phyloP scores from a whole-genome alignment of 2,113 vertebrate genomes.

The Aegypius monachus region DNA sequence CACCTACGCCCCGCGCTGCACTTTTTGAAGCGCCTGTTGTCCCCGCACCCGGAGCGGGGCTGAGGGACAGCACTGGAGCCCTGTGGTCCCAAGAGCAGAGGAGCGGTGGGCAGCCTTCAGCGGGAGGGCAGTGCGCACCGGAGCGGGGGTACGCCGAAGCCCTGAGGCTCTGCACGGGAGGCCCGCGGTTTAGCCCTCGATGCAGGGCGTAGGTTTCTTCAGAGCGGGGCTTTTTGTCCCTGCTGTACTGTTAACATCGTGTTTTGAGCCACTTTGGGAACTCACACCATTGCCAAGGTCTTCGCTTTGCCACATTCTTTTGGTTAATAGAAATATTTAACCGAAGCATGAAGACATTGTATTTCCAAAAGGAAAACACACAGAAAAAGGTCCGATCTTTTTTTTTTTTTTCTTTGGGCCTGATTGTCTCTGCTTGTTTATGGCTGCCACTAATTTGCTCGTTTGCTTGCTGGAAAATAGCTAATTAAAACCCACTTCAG shows the following conservation, averaged over 20 bases:
- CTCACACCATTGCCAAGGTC: neutral
- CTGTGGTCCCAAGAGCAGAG: neutral
- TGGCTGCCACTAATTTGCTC: conserved; percentile 94
- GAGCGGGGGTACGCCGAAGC: neutral
- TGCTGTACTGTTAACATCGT: neutral
- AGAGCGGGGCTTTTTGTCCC: neutral
- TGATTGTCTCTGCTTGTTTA: conserved; percentile 92
- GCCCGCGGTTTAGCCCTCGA: neutral
- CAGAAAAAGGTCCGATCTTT: conserved; percentile 61
- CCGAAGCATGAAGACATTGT: conserved; percentile 36
- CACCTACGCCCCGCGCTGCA: neutral
- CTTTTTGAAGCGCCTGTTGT: neutral
- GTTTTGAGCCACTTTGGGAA: neutral
- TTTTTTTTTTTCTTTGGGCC: conserved; percentile 75
- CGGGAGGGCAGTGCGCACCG: accelerated
- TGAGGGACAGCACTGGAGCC: neutral
- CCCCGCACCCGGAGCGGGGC: accelerated
- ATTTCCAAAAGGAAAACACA: conserved; percentile 51
- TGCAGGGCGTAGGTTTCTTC: neutral
- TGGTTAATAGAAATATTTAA: conserved; percentile 57
- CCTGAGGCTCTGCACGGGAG: accelerated
- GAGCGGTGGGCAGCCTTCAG: neutral
- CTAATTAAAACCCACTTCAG: conserved; percentile 99
- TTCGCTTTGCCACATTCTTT: conserved; percentile 24
- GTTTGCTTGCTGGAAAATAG: conserved; percentile 98